These are phyloP conservation scores for Tachyglossus aculeatus DNA, from an alignment of 2,797 vertebrate genomes.

Conservation along the genomic window DNA sequence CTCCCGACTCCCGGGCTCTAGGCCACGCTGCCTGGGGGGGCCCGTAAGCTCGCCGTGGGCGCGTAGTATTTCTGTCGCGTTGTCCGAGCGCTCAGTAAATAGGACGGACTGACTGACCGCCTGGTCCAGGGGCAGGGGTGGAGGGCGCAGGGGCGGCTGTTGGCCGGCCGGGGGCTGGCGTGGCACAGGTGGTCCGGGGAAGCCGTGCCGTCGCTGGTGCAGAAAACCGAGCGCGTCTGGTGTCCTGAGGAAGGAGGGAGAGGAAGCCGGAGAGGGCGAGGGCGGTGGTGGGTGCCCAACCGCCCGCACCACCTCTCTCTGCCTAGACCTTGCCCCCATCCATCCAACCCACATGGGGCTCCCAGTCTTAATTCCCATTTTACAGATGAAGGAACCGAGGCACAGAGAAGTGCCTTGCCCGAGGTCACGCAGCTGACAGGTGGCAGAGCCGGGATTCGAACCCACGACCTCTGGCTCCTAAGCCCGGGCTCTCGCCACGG, in stretches of 20 bases:
- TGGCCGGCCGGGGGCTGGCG: conserved; percentile 77
- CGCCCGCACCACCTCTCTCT: not conserved
- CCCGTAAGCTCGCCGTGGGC: too few relatives aligned
- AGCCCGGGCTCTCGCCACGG: too few relatives aligned
- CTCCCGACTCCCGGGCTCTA: too few relatives aligned
- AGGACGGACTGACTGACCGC: conserved; percentile 74
- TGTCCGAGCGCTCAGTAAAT: not conserved
- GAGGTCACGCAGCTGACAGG: too few relatives aligned
- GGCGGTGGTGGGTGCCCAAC: not conserved
- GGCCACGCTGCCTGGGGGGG: too few relatives aligned
- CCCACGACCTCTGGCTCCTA: too few relatives aligned
- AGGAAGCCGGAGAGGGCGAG: not conserved
- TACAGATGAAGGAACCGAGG: too few relatives aligned
- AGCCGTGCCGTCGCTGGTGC: conserved; percentile 87
- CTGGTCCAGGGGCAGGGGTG: conserved; percentile 86
- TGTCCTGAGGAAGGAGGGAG: conserved; percentile 77
- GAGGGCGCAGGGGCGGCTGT: conserved; percentile 85
- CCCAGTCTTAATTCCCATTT: too few relatives aligned
- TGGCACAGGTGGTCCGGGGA: conserved; percentile 89
- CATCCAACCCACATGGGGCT: too few relatives aligned
- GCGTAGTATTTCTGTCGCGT: too few relatives aligned
- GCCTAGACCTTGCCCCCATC: not conserved
- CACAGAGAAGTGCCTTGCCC: too few relatives aligned
- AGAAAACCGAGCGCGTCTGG: conserved; percentile 90
- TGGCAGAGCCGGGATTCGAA: too few relatives aligned